Evolutionary conservation across 2,888 invertebrate species (phyloP), one percentile per base, ranked within the genome.

Genomic region (Saturnia pavonia): DNA sequence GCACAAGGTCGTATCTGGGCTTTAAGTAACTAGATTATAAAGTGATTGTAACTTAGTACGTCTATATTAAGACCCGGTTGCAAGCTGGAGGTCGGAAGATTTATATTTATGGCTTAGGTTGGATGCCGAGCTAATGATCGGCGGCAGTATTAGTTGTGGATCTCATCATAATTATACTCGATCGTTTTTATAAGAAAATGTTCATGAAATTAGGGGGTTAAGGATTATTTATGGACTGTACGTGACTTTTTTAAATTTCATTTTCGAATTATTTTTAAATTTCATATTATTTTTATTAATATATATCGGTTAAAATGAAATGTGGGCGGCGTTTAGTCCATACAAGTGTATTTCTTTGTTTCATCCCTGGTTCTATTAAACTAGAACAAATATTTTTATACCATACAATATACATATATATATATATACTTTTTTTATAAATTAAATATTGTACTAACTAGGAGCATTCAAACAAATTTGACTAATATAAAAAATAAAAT

Each of bases 1-100:
- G 68, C 71, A 75, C 74, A 74, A 76, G 78, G 77, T 74, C 73
- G 73, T 72, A 66, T 73, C 76, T 74, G 72, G 74, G 69, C 74
- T 48, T 51, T 51, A 60, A 60, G 14, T 60, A 60, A 69, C 68
- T 48, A 71, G 72, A 67, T 69, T 65, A 65, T 40, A 66, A 57
- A 70, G 70, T 67, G 66, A 70, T 67, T 67, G 70, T 66, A 67
- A 43, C 69, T 69, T 43, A 14, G 66, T 66, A 40, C 45, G n/a
- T 69, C 65, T 54, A 66, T 65, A 65, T 67, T 65, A 16, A 67
- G 51, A 66, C 51, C n/a, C 25, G 48, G 42, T 34, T 2, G 27
- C n/a, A 40, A 66, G 22, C 11, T 67, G 25, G 34, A 51, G 70
- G 40, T 42, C 51, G 65, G 57, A 65, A 12, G 66, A 42, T 67